phyloP scores from a whole-genome alignment of 2,797 vertebrate genomes.

The Dermochelys coriacea region DNA sequence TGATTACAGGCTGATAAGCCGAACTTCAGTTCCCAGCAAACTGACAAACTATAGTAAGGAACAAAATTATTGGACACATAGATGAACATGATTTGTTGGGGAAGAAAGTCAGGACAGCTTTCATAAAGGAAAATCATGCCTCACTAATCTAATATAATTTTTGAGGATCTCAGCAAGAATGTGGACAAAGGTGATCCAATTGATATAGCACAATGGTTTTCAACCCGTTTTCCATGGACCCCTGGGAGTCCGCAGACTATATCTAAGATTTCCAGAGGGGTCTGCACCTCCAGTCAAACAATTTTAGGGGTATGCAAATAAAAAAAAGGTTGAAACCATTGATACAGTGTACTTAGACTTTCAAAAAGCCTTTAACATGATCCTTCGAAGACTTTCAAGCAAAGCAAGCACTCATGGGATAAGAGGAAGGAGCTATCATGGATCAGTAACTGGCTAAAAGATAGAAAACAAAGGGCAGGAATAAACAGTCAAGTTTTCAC shows the following conservation, averaged over 20 bases:
- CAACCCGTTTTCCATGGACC: not conserved
- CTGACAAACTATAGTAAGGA: not conserved
- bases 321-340: not conserved
- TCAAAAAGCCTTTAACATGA: not conserved
- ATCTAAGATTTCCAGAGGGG: not conserved
- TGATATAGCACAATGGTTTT: not conserved
- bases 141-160: not conserved
- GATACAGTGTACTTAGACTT: not conserved
- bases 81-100: not conserved
- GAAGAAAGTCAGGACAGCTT: not conserved
- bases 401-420: not conserved
- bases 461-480: not conserved
- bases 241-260: not conserved
- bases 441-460: not conserved
- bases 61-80: not conserved
- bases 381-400: not conserved
- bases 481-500: not conserved
- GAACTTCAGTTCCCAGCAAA: not conserved
- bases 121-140: not conserved
- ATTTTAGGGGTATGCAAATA: not conserved
- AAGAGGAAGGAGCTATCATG: not conserved
- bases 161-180: not conserved
- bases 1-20: not conserved
- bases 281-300: not conserved
- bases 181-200: not conserved